These are phyloP conservation scores for Podabrus alpinus DNA, from an alignment of 2,888 invertebrate genomes.

Conservation along the genomic window DNA sequence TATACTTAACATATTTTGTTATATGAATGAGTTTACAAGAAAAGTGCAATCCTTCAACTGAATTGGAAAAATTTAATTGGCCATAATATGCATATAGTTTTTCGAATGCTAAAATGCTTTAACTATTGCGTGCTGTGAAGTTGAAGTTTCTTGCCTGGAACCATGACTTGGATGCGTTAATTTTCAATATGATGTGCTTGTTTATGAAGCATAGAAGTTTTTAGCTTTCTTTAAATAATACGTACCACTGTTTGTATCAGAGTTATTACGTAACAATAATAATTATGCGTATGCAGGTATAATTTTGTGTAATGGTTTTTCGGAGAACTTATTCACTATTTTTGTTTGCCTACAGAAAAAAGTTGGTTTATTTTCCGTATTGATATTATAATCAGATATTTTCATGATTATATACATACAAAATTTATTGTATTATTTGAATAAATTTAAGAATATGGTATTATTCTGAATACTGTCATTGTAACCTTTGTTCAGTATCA, in stretches of 20 bases:
- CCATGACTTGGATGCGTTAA: constrained; percentile 10
- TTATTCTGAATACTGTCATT: neutral
- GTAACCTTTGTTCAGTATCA: neutral
- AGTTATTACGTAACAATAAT: constrained; percentile 19
- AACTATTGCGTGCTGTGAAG: neutral
- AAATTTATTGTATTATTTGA: neutral
- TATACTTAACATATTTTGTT: too few relatives aligned
- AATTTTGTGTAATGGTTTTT: constrained; percentile 17
- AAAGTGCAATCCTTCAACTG: neutral
- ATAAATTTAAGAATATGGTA: neutral
- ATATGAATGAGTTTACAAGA: neutral
- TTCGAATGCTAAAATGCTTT: neutral
- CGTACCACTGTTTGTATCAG: constrained; percentile 16
- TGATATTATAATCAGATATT: neutral
- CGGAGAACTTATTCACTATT: constrained; percentile 9
- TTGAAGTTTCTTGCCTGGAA: constrained; percentile 1
- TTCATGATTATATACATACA: neutral
- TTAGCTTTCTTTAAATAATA: constrained; percentile 11
- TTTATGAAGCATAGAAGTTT: constrained; percentile 15
- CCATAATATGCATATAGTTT: neutral
- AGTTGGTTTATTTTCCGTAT: neutral
- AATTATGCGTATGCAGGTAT: constrained; percentile 13
- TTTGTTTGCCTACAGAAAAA: neutral
- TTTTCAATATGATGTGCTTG: constrained; percentile 5
- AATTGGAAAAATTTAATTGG: neutral